A percentile compares a stretch with the other conserved stretches of the same genome.
Conservation (phyloP, 2,797 vertebrate genomes). For the Tragelaphus oryx region DNA sequence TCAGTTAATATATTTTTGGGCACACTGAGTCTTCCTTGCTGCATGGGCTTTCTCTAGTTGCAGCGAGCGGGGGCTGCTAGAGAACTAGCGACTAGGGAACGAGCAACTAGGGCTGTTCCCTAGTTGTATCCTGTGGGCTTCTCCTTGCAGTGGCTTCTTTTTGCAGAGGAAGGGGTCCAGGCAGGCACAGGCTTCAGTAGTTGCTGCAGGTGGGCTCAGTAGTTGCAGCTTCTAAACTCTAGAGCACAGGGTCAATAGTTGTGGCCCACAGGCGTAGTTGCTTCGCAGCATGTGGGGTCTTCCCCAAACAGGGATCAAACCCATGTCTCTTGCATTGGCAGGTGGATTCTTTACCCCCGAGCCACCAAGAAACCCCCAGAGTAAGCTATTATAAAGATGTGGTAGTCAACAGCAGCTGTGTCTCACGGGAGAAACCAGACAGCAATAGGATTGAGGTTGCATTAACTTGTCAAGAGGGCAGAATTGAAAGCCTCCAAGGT, state of each 20-base stretch:
- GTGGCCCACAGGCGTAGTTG: not conserved
- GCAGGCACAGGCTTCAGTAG: too few species aligned
- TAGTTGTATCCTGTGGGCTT: not conserved
- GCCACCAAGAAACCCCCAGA: not conserved
- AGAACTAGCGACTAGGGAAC: not conserved
- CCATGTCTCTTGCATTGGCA: not conserved
- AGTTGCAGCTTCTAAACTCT: not conserved
- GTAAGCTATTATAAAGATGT: not conserved
- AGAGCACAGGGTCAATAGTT: not conserved
- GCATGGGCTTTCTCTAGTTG: not conserved
- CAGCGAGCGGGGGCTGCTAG: fast-evolving
- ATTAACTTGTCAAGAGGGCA: not conserved
- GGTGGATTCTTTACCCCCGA: not conserved
- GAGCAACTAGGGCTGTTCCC: not conserved
- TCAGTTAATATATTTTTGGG: not conserved
- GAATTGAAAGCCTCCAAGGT: not conserved
- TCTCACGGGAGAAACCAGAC: not conserved
- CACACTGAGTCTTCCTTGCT: fast-evolving
- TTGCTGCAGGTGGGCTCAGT: not conserved
- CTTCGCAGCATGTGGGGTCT: not conserved
- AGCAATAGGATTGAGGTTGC: not conserved
- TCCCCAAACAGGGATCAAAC: not conserved
- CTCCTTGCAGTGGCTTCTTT: not conserved
- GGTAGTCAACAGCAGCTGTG: not conserved
- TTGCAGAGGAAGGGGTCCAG: not conserved